Base-by-base conservation (phyloP, 2,888 invertebrate species). In the Melanotus villosus region DNA sequence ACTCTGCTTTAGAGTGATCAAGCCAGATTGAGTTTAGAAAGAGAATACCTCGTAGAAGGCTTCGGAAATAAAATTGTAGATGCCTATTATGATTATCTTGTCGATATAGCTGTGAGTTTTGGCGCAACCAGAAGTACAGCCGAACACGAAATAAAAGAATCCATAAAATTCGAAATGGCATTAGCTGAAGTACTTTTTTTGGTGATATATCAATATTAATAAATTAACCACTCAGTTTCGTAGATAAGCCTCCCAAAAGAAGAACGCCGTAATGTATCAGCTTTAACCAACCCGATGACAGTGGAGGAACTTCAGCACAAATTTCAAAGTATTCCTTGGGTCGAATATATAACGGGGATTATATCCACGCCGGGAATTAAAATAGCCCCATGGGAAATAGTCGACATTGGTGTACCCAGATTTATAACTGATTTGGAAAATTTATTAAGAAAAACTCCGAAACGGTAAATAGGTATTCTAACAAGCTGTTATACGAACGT, bases 281-380 rank as follows among this genome's bases (percentile, higher is more conserved):
- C 92, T 74, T 87, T 97, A 10, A 97, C 97, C 86, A 97, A 98
- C 79, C 93, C 95, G 9, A 95, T 95, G 91, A 93, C 92, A 0
- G 86, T 98, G 12, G 84, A 85, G 1, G 89, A 97, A 77, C 84
- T 98, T 38, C 90, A 93, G 79, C 79, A 86, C 45, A 91, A 90
- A 75, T 96, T 92, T 86, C 91, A 93, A 0, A 91, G 89, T 79
- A 89, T 94, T 56, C 92, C 92, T 1, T 96, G 96, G 96, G 81
- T 90, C 75, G 90, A 92, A 68, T 97, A 97, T 82, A 92, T 97
- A 80, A 95, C 95, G 84, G 91, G 88, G 0, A 86, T 97, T 6
- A 85, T 98, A 56, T 90, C 92, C 0, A 18, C 50, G 26, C 88
- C 90, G 0, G 89, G 89, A 21, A 86, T 92, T 1, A 77, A 82